Evolutionary conservation across 2,113 vertebrate species (phyloP).

Genomic region (Alouatta palliata): DNA sequence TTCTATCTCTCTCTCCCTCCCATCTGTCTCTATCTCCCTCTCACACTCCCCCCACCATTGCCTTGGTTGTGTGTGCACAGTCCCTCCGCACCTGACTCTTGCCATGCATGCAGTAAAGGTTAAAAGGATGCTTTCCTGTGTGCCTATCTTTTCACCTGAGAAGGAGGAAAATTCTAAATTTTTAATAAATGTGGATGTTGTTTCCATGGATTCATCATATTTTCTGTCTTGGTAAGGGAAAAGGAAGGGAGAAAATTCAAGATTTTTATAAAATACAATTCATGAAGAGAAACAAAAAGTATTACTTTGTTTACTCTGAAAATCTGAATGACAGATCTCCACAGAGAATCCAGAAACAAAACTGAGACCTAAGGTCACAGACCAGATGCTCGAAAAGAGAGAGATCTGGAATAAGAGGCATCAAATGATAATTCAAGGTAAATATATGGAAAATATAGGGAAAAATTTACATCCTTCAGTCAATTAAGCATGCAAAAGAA

Average conservation of each 20-base stretch:
- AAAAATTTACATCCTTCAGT: neutral
- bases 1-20: neutral
- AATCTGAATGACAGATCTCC: neutral
- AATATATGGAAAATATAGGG: neutral
- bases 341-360: neutral
- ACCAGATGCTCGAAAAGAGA: neutral
- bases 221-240: neutral
- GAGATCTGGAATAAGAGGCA: neutral
- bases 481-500: neutral
- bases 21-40: neutral
- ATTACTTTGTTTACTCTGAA: neutral
- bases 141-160: neutral
- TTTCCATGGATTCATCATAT: neutral
- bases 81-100: neutral
- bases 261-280: neutral
- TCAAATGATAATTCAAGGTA: neutral
- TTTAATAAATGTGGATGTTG: neutral
- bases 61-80: neutral
- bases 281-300: neutral
- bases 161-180: neutral
- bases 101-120: accelerated
- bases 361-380: neutral
- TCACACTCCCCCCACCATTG: neutral
- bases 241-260: neutral
- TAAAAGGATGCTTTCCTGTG: neutral